Evolutionary conservation across 2,113 vertebrate species (phyloP).

Genomic region (Lichenostomus cassidix): DNA sequence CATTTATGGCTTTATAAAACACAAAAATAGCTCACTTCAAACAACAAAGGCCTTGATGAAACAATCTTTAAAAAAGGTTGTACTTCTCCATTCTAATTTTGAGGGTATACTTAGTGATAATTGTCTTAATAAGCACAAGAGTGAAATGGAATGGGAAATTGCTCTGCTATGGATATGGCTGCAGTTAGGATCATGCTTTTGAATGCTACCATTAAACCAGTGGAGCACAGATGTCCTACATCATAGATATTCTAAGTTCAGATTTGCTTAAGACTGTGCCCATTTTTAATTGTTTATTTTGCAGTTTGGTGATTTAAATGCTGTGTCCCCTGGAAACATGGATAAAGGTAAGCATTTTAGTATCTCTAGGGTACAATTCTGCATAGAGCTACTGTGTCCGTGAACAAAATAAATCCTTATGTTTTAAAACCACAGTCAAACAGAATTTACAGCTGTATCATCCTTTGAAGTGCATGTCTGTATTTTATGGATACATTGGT

Average conservation of each 20-base stretch:
- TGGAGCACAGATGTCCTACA: background rate
- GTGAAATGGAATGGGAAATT: background rate
- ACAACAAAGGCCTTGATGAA: background rate
- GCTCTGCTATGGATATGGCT: background rate
- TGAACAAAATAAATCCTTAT: background rate
- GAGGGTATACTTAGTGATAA: background rate
- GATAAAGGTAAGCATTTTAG: conserved; percentile 79
- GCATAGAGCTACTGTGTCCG: background rate
- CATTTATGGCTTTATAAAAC: background rate
- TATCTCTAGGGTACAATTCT: background rate
- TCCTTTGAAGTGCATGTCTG: background rate
- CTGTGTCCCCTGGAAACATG: conserved; percentile 82
- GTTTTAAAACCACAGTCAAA: background rate
- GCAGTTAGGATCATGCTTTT: background rate
- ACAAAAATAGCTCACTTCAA: background rate
- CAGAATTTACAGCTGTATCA: background rate
- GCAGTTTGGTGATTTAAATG: conserved; percentile 85
- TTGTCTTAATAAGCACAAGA: conserved; percentile 24
- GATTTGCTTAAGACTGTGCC: conserved; percentile 15
- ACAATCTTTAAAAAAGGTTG: background rate
- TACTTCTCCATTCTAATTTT: background rate
- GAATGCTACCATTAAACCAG: background rate
- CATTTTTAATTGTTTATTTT: conserved; percentile 57
- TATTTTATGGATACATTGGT: background rate
- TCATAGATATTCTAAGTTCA: background rate